phyloP scores from a whole-genome alignment of 2,888 invertebrate species.

The Drosophila koepferae region DNA sequence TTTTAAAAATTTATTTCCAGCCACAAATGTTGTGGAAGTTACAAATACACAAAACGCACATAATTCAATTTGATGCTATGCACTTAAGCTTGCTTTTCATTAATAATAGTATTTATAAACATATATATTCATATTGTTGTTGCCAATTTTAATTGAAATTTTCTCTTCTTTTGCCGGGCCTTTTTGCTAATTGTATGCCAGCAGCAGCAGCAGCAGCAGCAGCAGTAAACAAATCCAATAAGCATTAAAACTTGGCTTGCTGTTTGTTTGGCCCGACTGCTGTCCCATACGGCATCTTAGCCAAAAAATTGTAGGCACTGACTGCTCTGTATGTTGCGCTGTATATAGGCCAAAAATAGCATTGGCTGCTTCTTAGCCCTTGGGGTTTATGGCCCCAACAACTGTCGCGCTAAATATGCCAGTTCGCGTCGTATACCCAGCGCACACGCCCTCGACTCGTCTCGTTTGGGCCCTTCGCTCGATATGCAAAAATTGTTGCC shows the following conservation, averaged over 20 bases:
- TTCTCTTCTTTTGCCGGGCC: conserved; percentile 34
- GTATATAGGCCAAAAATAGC: conserved; percentile 54
- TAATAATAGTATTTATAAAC: neutral
- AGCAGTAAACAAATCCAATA: conserved; percentile 71
- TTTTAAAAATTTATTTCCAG: conserved; percentile 66
- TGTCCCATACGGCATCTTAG: conserved; percentile 27
- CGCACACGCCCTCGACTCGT: conserved; percentile 5
- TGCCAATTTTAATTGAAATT: conserved; percentile 77
- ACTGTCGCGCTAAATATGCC: conserved; percentile 72
- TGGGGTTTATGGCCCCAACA: conserved; percentile 66
- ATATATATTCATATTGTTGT: conserved; percentile 39
- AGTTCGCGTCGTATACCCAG: neutral
- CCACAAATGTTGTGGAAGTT: conserved; percentile 32
- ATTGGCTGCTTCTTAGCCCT: conserved; percentile 26
- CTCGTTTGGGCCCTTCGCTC: conserved; percentile 30
- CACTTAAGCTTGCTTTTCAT: conserved; percentile 26
- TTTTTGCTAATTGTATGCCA: conserved; percentile 66
- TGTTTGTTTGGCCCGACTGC: conserved; percentile 27
- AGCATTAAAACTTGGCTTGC: conserved; percentile 68
- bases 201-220: conserved; percentile 15
- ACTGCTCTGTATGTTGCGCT: neutral
- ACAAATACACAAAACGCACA: conserved; percentile 2
- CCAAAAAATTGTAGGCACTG: conserved; percentile 6
- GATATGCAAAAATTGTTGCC: conserved; percentile 63
- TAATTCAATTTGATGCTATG: conserved; percentile 22